phyloP scores from a whole-genome alignment of 2,888 invertebrate genomes.

The Ferrisia virgata region DNA sequence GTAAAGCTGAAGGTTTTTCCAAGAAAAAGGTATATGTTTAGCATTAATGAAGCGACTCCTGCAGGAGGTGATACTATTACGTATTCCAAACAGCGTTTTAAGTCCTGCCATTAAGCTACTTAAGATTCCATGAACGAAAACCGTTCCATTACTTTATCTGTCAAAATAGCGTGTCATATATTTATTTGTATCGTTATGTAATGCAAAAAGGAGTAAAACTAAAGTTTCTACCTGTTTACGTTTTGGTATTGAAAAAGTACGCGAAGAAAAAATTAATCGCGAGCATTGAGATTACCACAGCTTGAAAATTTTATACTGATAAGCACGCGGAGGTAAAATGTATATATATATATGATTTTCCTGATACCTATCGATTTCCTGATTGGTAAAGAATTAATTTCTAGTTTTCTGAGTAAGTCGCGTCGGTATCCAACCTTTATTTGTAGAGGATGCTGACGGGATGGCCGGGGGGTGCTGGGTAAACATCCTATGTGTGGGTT shows the following conservation, averaged over 20 bases:
- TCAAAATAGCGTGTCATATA: slow-evolving; percentile 23
- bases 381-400: too few species aligned
- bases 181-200: slow-evolving; percentile 36
- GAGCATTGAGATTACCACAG: too few species aligned
- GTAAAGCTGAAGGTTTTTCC: not conserved
- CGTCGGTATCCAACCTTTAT: too few species aligned
- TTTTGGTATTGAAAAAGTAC: not conserved
- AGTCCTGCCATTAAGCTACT: slow-evolving; percentile 42
- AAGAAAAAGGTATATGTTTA: slow-evolving; percentile 28
- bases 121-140: slow-evolving; percentile 28
- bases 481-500: too few species aligned
- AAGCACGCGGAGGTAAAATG: too few species aligned
- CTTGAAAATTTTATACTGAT: too few species aligned
- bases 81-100: slow-evolving; percentile 34
- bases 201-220: not conserved
- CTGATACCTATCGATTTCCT: too few species aligned
- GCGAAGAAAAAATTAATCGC: not conserved
- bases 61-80: slow-evolving; percentile 15
- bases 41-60: slow-evolving; percentile 11
- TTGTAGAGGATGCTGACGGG: too few species aligned
- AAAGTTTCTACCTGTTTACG: not conserved
- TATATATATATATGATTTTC: too few species aligned
- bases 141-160: slow-evolving; percentile 35
- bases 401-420: too few species aligned
- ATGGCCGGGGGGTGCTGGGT: too few species aligned